Percentiles rank a stretch among this genome's conserved stretches.
Evolutionary conservation across 23 tunicate species (phyloP).

Genomic region (Diplosoma virens): DNA sequence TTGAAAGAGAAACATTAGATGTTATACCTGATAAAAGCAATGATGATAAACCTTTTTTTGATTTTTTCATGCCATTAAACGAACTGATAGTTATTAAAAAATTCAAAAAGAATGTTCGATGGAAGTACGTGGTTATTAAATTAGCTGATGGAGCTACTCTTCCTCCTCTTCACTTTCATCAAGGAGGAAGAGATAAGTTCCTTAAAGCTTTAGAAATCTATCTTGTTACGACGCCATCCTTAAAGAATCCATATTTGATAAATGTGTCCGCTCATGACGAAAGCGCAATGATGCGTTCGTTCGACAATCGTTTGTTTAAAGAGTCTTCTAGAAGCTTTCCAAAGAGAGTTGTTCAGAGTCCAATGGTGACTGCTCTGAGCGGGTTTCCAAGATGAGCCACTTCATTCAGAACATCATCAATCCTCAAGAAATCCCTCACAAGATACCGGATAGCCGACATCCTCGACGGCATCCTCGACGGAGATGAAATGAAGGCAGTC

Average conservation of each 20-base stretch:
- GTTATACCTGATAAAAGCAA: too few relatives aligned
- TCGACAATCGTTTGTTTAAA: constrained; percentile 61
- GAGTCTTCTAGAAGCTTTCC: too few relatives aligned
- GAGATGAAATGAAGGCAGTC: constrained; percentile 42
- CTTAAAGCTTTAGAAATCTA: constrained; percentile 54
- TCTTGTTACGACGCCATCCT: constrained; percentile 24
- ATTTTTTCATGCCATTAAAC: too few relatives aligned
- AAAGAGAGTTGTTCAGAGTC: constrained; percentile 33
- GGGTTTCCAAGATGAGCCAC: constrained; percentile 77
- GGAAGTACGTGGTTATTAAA: constrained; percentile 65
- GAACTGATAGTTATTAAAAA: too few relatives aligned
- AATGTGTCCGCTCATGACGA: constrained; percentile 51
- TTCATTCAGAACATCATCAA: constrained; percentile 69
- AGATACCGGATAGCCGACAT: constrained; percentile 41
- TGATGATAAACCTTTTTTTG: too few relatives aligned
- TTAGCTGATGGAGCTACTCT: constrained; percentile 66
- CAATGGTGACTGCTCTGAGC: constrained; percentile 56
- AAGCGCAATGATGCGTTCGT: constrained; percentile 69
- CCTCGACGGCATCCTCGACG: constrained; percentile 18
- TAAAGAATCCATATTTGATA: constrained; percentile 35
- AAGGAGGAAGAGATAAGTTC: constrained; percentile 67
- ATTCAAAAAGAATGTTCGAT: constrained; percentile 59
- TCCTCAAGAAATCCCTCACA: constrained; percentile 41
- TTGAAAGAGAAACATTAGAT: too few relatives aligned
- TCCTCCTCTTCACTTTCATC: constrained; percentile 78